Percentiles rank a stretch among this genome's conserved stretches.
Evolutionary conservation across 2,797 vertebrate species (phyloP).

Genomic region (Xenentodon cancila): DNA sequence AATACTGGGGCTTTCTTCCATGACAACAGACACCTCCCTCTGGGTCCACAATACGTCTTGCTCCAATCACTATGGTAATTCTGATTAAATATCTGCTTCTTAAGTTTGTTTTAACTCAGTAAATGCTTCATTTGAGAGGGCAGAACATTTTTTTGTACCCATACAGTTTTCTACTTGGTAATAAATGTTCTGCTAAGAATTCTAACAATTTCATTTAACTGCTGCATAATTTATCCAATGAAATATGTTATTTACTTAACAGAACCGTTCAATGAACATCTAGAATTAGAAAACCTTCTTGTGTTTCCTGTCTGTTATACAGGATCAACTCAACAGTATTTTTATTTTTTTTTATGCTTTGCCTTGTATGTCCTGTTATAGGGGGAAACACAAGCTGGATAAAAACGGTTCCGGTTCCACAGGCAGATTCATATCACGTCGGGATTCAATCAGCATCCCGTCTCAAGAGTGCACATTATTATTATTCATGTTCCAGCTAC

Average conservation of each 20-base stretch:
- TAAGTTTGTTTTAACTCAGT: slow-evolving; percentile 35
- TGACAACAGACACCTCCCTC: slow-evolving; percentile 39
- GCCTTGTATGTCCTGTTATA: slow-evolving; percentile 51
- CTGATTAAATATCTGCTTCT: slow-evolving; percentile 39
- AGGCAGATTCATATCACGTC: slow-evolving; percentile 47
- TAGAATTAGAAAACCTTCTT: slow-evolving; percentile 13
- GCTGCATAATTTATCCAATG: no score
- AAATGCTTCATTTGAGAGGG: slow-evolving; percentile 22
- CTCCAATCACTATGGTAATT: slow-evolving; percentile 50
- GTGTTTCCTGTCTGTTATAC: slow-evolving; percentile 17
- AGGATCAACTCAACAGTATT: slow-evolving; percentile 25
- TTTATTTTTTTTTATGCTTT: slow-evolving; percentile 42
- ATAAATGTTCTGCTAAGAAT: slow-evolving; percentile 32
- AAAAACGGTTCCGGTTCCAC: slow-evolving; percentile 31
- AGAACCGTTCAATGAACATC: slow-evolving; percentile 26
- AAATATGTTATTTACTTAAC: no score
- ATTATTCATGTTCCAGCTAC: slow-evolving; percentile 70
- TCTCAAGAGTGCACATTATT: slow-evolving; percentile 51
- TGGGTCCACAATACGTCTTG: slow-evolving; percentile 67
- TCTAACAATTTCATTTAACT: neutral
- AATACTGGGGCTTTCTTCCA: slow-evolving; percentile 55
- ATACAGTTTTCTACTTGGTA: slow-evolving; percentile 9
- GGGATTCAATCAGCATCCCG: slow-evolving; percentile 41
- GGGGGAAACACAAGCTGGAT: slow-evolving; percentile 47
- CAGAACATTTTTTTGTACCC: slow-evolving; percentile 29